These are phyloP conservation scores for Puma concolor DNA, from an alignment of 2,113 vertebrate genomes.

Conservation along the genomic window DNA sequence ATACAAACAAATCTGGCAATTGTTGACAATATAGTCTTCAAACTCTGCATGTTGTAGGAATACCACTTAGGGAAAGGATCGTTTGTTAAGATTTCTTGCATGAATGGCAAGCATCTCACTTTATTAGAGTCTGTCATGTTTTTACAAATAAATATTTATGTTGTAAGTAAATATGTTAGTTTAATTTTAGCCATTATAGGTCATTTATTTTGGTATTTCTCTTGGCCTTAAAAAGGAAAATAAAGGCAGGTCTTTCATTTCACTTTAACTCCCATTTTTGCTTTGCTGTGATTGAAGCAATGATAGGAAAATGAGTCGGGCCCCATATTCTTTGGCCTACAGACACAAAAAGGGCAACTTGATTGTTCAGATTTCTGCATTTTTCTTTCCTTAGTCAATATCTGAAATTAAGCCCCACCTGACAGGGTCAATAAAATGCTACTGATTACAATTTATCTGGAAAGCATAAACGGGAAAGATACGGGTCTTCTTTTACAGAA, in stretches of 20 bases:
- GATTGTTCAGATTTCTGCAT: constrained; percentile 54
- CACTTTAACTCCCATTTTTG: constrained; percentile 9
- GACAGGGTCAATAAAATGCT: constrained; percentile 71
- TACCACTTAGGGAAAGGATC: not conserved
- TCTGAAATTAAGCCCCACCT: constrained; percentile 66
- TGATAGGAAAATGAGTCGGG: not conserved
- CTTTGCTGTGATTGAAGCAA: not conserved
- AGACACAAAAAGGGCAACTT: not conserved
- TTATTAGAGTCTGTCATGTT: not conserved
- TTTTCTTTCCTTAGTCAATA: constrained; percentile 65
- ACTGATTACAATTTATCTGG: constrained; percentile 68
- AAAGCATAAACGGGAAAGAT: constrained; percentile 54
- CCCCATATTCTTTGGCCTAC: not conserved
- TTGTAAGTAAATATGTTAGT: not conserved
- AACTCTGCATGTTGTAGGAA: not conserved
- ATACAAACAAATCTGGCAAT: not conserved
- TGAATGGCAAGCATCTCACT: not conserved
- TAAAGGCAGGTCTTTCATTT: constrained; percentile 20
- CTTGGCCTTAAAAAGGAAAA: not conserved
- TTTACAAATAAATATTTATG: constrained; percentile 13
- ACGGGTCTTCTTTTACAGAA: constrained; percentile 62
- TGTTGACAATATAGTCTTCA: not conserved
- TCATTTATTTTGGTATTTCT: not conserved
- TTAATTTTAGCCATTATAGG: constrained; percentile 1
- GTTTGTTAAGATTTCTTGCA: not conserved